phyloP scores from a whole-genome alignment of 2,888 invertebrate genomes.

The Conus canariensis region DNA sequence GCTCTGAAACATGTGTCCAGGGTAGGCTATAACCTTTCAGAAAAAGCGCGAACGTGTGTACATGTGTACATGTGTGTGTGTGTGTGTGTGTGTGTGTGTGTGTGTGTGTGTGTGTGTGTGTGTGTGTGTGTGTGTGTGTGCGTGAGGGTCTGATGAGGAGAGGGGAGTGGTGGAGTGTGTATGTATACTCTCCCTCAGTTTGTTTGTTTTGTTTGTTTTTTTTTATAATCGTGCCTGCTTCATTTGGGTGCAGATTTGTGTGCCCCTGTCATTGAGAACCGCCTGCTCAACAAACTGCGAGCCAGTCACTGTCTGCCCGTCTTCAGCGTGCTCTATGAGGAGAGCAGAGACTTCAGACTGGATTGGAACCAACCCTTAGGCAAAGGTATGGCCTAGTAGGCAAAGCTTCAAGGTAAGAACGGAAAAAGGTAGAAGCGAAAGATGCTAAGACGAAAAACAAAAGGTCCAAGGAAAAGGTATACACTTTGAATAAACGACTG shows the following conservation, averaged over 20 bases:
- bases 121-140: not conserved
- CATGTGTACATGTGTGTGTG: not conserved
- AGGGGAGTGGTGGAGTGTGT: not conserved
- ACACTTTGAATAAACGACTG: no score
- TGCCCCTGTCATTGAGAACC: not conserved
- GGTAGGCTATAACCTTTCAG: not conserved
- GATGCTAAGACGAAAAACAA: no score
- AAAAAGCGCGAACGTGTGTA: not conserved
- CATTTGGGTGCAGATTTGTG: slow-evolving; percentile 13
- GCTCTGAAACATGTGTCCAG: no score
- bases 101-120: no score
- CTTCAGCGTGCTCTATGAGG: not conserved
- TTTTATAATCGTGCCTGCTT: not conserved
- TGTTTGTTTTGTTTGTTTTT: not conserved
- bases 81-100: not conserved
- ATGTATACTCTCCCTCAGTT: not conserved
- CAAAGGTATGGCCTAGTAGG: not conserved
- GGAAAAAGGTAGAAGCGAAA: no score
- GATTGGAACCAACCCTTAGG: not conserved
- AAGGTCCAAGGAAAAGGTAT: no score
- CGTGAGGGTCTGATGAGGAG: not conserved
- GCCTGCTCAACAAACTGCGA: not conserved
- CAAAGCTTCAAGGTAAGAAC: no score
- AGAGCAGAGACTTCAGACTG: not conserved
- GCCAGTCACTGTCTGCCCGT: not conserved